These are phyloP conservation scores for Hyperoplus immaculatus DNA, from an alignment of 2,797 vertebrate genomes.

Conservation along the genomic window DNA sequence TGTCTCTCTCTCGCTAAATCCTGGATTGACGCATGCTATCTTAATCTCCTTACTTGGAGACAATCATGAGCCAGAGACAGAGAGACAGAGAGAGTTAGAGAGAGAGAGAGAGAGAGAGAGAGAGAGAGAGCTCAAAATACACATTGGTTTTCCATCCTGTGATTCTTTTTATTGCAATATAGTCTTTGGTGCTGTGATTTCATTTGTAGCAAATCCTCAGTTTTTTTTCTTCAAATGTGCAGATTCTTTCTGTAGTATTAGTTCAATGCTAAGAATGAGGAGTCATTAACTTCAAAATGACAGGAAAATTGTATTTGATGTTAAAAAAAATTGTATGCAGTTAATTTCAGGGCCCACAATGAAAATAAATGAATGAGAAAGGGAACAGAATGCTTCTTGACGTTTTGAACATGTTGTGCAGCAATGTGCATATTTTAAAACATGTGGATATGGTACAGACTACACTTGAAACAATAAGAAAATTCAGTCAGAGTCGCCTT, in stretches of 20 bases:
- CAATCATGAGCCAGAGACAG: slow-evolving; percentile 78
- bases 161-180: slow-evolving; percentile 32
- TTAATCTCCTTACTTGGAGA: slow-evolving; percentile 87
- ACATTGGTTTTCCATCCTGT: slow-evolving; percentile 15
- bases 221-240: slow-evolving; percentile 12
- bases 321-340: not conserved
- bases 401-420: too few species aligned
- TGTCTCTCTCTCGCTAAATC: slow-evolving; percentile 83
- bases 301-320: not conserved
- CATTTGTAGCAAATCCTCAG: slow-evolving; percentile 2
- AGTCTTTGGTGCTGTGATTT: slow-evolving; percentile 21
- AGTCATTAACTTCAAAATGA: not conserved
- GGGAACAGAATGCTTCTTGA: too few species aligned
- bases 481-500: not conserved
- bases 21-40: slow-evolving; percentile 85
- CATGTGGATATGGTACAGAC: too few species aligned
- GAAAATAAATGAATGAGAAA: not conserved
- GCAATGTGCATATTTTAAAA: too few species aligned
- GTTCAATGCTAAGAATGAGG: not conserved
- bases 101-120: slow-evolving; percentile 4
- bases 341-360: not conserved
- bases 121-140: slow-evolving; percentile 29
- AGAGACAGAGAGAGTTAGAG: slow-evolving; percentile 1
- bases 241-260: slow-evolving; percentile 3
- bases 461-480: not conserved